Evolutionary conservation across 2,113 vertebrate species (phyloP), one percentile per base, ranked within the genome.

Genomic region (Pseudorhombus dupliciocellatus): DNA sequence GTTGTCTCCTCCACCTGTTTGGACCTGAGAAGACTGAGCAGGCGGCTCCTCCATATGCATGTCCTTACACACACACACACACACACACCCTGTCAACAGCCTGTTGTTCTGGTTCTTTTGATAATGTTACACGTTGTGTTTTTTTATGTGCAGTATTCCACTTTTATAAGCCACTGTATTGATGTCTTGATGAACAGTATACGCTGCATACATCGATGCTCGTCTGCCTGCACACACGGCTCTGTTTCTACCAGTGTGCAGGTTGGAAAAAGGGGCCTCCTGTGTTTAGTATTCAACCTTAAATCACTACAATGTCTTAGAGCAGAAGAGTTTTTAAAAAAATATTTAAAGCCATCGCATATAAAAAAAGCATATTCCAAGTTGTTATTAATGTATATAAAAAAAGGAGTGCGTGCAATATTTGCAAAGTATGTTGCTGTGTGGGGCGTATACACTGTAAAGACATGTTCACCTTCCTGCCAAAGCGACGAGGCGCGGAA

Each of bases 391-490:
- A 86, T 97, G 95, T 97, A 95, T 90, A 95, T 95, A 88, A 83
- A 70, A 46, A 83, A 94, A 92, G 89, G 94, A 94, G 94, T 79
- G 81, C 84, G 90, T 98, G 96, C 97, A 98, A 96, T 98, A 97
- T 95, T 90, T 88, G 87, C 93, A 93, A 95, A 95, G 90, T 92
- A 94, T 96, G 93, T 93, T 96, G 93, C 94, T 95, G 92, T 93
- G 88, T 94, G 95, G 89, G 89, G 92, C 95, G 96, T 91, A 95
- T 95, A 96, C 95, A 97, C 96, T 95, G 94, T 95, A 96, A 92
- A 88, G 74, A 87, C 78, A 87, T 73, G 80, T 89, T 90, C 87
- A 90, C 92, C 92, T 95, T 92, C 73, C 96, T 98, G 97, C 97
- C 97, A 98, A 98, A 98, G 93, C 85, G 82, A 93, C 91, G 91